phyloP scores from a whole-genome alignment of 2,888 invertebrate species.

The Branchipolynoe longqiensis region DNA sequence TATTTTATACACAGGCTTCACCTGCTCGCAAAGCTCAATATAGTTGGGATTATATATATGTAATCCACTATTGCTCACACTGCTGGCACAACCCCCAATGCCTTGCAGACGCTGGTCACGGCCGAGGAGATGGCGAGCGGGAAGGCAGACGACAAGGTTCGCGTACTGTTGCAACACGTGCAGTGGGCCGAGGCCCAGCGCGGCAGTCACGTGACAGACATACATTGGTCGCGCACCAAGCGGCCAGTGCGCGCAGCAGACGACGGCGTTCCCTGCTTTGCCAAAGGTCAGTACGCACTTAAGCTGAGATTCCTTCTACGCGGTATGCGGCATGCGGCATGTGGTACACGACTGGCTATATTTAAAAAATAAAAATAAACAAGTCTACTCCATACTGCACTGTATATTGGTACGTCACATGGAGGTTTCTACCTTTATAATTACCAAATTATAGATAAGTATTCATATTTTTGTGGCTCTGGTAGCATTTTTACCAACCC shows the following conservation, averaged over 20 bases:
- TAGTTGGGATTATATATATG: neutral
- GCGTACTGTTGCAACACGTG: constrained; percentile 75
- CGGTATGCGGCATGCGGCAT: too few relatives aligned
- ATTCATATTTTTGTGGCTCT: too few relatives aligned
- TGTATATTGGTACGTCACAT: too few relatives aligned
- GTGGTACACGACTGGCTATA: too few relatives aligned
- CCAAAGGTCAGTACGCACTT: constrained; percentile 37
- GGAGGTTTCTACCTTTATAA: too few relatives aligned
- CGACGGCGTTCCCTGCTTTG: constrained; percentile 36
- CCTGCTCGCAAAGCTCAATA: too few relatives aligned
- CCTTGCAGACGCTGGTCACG: constrained; percentile 68
- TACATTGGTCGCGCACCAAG: constrained; percentile 8
- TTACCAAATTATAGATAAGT: too few relatives aligned
- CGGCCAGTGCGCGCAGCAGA: constrained; percentile 7
- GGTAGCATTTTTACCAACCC: too few relatives aligned
- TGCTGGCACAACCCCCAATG: neutral
- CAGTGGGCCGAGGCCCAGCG: constrained; percentile 70
- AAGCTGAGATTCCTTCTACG: too few relatives aligned
- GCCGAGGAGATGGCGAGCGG: constrained; percentile 76
- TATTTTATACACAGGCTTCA: too few relatives aligned
- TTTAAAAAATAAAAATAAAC: too few relatives aligned
- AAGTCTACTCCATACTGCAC: too few relatives aligned
- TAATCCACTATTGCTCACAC: neutral
- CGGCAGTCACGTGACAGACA: neutral
- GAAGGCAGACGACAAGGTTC: constrained; percentile 72